A percentile compares a stretch with the other conserved stretches of the same genome.
Conservation (phyloP, 2,797 vertebrate genomes). For the Cossypha niveicapilla region DNA sequence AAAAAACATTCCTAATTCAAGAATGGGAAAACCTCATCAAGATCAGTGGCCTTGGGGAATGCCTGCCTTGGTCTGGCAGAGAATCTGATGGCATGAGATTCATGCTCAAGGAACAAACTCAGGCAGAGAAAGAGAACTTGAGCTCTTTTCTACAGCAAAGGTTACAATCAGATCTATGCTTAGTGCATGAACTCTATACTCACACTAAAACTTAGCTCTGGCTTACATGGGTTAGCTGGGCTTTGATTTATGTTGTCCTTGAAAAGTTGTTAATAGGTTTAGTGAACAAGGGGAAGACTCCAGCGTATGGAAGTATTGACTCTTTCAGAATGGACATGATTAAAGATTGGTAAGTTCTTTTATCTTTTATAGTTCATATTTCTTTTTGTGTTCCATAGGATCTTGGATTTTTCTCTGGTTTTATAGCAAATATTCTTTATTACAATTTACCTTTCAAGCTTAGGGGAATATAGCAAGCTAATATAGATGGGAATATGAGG, state of each 20-base stretch:
- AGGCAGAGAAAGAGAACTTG: not conserved
- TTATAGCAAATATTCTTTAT: not conserved
- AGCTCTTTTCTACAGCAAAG: not conserved
- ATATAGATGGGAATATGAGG: not conserved
- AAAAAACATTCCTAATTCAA: not conserved
- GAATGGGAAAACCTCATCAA: not conserved
- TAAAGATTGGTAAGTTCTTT: constrained; percentile 1
- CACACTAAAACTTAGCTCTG: not conserved
- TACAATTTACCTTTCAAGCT: not conserved
- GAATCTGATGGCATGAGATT: not conserved
- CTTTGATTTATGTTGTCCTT: not conserved
- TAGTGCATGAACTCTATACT: not conserved
- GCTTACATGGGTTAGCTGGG: not conserved
- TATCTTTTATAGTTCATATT: not conserved
- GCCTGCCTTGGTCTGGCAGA: not conserved
- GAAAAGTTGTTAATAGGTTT: not conserved
- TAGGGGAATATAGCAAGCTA: not conserved
- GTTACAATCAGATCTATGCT: not conserved
- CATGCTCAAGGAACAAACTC: not conserved
- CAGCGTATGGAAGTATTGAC: not conserved
- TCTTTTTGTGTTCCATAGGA: not conserved
- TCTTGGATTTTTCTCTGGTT: not conserved
- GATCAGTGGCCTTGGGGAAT: not conserved
- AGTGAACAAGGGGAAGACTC: not conserved
- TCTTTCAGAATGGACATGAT: not conserved